Evolutionary conservation across 1,140 invertebrate species (phyloP), one percentile per base, ranked within the genome.

Genomic region (Scaptomyza hsui): DNA sequence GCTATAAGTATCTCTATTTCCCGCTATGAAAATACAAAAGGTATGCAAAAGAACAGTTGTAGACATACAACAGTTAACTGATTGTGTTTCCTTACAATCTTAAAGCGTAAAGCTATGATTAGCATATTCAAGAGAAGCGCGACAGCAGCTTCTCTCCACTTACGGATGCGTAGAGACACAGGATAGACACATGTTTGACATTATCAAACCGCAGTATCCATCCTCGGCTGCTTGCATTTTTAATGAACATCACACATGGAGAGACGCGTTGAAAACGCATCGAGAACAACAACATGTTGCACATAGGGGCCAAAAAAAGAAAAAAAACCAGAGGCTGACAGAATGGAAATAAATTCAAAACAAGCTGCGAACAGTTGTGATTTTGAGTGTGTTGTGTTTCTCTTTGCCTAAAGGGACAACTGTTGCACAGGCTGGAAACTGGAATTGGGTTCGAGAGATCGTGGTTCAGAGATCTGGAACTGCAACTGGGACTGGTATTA

Each of bases 261-360:
- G 29, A 44, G 48, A 19, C 32, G 48, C 47, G 26, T 32, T 49
- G 51, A 61, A 37, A 47, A 19, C 26, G 32, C 19, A 26, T 21
- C 13, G 19, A 26, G 21, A 26, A 37, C 73, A 55, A 37, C 72
- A 55, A 69, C 64, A 70, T 78, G 64, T 72, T 64, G 26, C 26
- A 57, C 32, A 41, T 29, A 15, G 44, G 6, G 16, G 21, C 19
- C n/a, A n/a, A n/a, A 13, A 19, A 45, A 48, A 13, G 1, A 1
- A 32, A 39, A 21, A 16, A 44, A 19, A 6, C 5, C 7, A 44
- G 15, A 41, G 42, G 63, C 52, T 49, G 62, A 72, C 42, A 79
- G 75, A 83, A 85, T 85, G 80, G 76, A 85, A 80, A 83, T 80
- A 56, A 75, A 83, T 83, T 85, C 76, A 83, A 73, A 80, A 79